phyloP scores from a whole-genome alignment of 2,797 vertebrate genomes.

The Poeciliopsis gracilis region DNA sequence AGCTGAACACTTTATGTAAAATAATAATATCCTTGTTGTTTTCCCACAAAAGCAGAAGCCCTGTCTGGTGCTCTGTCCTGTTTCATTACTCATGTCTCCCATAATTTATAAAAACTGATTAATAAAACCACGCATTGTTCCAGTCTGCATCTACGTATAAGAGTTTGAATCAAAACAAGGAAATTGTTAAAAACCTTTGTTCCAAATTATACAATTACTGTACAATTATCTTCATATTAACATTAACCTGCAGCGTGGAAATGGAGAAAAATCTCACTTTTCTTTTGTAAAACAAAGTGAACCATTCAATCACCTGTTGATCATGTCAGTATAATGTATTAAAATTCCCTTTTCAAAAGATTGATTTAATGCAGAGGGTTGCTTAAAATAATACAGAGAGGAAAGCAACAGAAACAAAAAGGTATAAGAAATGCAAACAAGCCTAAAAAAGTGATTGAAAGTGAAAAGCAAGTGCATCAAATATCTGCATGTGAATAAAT shows the following conservation, averaged over 20 bases:
- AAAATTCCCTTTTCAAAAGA: neutral
- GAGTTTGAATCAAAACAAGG: neutral
- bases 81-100: neutral
- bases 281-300: neutral
- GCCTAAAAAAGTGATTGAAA: neutral
- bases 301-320: neutral
- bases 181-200: neutral
- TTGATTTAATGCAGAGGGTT: neutral
- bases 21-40: neutral
- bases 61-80: neutral
- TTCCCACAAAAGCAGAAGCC: neutral
- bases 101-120: too few species aligned
- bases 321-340: neutral
- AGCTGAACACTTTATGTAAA: neutral
- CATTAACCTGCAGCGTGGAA: neutral
- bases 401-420: neutral
- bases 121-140: too few species aligned
- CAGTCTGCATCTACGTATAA: too few species aligned
- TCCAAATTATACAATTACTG: too few species aligned
- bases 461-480: neutral
- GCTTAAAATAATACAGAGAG: neutral
- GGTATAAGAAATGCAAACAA: neutral
- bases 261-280: neutral
- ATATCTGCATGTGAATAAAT: neutral
- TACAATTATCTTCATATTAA: neutral